Conservation (phyloP, 2,797 vertebrate species). For the Microhierax caerulescens region DNA sequence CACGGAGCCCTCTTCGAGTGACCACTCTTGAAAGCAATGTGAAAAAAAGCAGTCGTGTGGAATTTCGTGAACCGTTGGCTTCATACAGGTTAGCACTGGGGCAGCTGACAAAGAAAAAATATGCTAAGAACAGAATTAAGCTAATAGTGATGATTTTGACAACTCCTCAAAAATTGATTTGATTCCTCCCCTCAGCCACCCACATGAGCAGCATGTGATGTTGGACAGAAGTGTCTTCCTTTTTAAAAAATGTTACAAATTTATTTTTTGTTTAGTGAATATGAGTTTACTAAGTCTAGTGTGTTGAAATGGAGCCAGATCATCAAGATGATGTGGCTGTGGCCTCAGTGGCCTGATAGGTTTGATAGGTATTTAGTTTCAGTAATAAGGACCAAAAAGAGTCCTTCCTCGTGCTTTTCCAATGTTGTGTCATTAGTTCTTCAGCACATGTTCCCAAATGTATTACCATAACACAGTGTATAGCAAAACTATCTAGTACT, state of each 20-base stretch:
- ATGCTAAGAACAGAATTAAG: not conserved
- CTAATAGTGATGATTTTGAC: not conserved
- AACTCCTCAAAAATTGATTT: not conserved
- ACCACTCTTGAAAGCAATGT: constrained; percentile 92
- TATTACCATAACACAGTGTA: not conserved
- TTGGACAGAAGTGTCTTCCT: not conserved
- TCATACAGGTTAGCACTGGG: constrained; percentile 83
- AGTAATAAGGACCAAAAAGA: not conserved
- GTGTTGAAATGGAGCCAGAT: not conserved
- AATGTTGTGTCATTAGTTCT: not conserved
- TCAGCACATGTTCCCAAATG: not conserved
- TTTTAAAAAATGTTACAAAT: not conserved
- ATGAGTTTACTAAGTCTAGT: not conserved
- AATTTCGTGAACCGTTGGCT: constrained; percentile 86
- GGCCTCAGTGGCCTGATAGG: not conserved
- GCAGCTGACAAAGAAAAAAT: not conserved
- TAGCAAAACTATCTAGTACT: not conserved
- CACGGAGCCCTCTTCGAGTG: constrained; percentile 89
- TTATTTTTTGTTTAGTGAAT: not conserved
- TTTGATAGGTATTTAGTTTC: not conserved
- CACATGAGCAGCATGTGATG: not conserved
- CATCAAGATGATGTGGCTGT: not conserved
- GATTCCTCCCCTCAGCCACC: not conserved
- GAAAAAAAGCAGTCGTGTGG: constrained; percentile 81
- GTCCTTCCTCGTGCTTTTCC: not conserved